Evolutionary conservation across 1,140 invertebrate genomes (phyloP).

Genomic region (Heliconius hermathena): DNA sequence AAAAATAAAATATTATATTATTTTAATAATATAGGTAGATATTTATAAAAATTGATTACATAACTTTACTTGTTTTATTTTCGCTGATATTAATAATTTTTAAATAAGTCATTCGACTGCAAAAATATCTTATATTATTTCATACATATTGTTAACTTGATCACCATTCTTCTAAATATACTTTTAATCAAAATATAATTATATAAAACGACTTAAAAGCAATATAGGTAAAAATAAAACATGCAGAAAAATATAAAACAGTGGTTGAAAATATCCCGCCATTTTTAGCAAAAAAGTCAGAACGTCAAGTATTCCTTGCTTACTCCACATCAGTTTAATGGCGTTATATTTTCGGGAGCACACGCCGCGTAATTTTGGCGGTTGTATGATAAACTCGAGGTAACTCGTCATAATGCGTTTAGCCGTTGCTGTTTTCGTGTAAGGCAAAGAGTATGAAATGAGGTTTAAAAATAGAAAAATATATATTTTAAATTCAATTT

Average conservation of each 20-base stretch:
- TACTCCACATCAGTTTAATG: constrained; percentile 31
- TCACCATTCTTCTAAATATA: not conserved
- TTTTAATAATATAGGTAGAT: not conserved
- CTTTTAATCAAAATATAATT: not conserved
- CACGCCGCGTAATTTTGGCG: constrained; percentile 44
- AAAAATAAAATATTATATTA: not conserved
- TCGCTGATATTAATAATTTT: too few relatives aligned
- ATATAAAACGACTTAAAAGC: not conserved
- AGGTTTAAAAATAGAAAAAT: not conserved
- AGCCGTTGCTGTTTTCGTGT: constrained; percentile 46
- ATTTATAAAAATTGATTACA: not conserved
- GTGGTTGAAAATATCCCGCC: not conserved
- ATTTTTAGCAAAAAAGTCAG: not conserved
- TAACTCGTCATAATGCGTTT: constrained; percentile 69
- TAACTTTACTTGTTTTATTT: too few relatives aligned
- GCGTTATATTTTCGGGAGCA: constrained; percentile 40
- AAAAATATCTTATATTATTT: too few relatives aligned
- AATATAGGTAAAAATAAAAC: not conserved
- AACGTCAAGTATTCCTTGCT: constrained; percentile 25
- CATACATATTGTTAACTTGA: too few relatives aligned
- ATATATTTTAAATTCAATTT: too few relatives aligned
- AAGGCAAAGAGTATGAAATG: constrained; percentile 48
- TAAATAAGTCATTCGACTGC: too few relatives aligned
- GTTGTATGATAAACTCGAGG: constrained; percentile 51
- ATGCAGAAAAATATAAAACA: not conserved